phyloP scores from a whole-genome alignment of 1,140 invertebrate genomes.

The Drosophila carrolli region DNA sequence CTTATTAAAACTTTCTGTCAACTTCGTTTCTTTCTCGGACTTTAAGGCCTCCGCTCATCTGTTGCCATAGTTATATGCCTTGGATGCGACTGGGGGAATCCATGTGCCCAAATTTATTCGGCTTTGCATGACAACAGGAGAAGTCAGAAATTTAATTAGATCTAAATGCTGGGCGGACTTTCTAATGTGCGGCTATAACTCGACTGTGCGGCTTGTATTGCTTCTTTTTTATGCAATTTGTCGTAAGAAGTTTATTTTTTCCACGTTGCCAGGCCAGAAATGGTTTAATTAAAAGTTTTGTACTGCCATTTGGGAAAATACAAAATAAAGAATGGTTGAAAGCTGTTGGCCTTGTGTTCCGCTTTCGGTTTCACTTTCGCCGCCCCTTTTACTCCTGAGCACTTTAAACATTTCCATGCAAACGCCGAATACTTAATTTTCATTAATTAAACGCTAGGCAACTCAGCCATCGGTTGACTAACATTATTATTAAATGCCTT shows the following conservation, averaged over 20 bases:
- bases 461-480: slow-evolving; percentile 46
- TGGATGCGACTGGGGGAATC: slow-evolving; percentile 11
- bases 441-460: slow-evolving; percentile 47
- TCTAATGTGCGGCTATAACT: slow-evolving; percentile 60
- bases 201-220: slow-evolving; percentile 21
- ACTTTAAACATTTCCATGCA: slow-evolving; percentile 34
- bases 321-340: slow-evolving; percentile 29
- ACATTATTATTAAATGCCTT: slow-evolving; percentile 72
- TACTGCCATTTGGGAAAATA: slow-evolving; percentile 35
- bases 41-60: slow-evolving; percentile 67
- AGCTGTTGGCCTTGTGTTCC: slow-evolving; percentile 30
- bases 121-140: slow-evolving; percentile 74
- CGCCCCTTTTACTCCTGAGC: not conserved
- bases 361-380: slow-evolving; percentile 24
- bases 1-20: slow-evolving; percentile 82
- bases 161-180: slow-evolving; percentile 68
- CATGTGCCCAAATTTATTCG: slow-evolving; percentile 54
- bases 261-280: slow-evolving; percentile 66
- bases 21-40: slow-evolving; percentile 60
- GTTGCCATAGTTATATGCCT: slow-evolving; percentile 60
- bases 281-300: slow-evolving; percentile 82
- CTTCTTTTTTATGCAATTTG: slow-evolving; percentile 62
- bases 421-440: slow-evolving; percentile 21
- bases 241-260: slow-evolving; percentile 66
- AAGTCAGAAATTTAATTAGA: slow-evolving; percentile 79